These are phyloP conservation scores for Garra rufa DNA, from an alignment of 2,113 vertebrate species.

Conservation along the genomic window DNA sequence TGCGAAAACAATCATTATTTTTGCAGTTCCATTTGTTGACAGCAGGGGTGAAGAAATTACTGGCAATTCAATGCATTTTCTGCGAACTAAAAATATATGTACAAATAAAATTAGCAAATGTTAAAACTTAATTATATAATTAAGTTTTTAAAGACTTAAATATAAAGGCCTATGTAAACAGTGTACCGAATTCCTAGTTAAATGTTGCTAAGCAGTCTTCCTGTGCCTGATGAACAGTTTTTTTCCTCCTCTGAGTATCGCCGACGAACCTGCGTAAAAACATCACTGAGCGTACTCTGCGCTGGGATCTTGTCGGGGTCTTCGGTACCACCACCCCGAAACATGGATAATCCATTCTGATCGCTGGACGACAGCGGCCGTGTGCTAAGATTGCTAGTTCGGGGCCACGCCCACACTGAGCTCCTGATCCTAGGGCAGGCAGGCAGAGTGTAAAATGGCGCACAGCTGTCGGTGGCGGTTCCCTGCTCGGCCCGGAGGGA, in stretches of 20 bases:
- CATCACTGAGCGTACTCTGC: slow-evolving; percentile 62
- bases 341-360: slow-evolving; percentile 72
- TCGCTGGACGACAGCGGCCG: slow-evolving; percentile 69
- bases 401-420: slow-evolving; percentile 82
- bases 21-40: not conserved
- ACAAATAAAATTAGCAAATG: not conserved
- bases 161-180: not conserved
- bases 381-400: slow-evolving; percentile 80
- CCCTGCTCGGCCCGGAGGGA: slow-evolving; percentile 98
- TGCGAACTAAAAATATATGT: not conserved
- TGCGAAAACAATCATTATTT: not conserved
- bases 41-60: not conserved
- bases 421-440: slow-evolving; percentile 75
- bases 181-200: not conserved
- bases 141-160: not conserved
- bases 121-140: not conserved
- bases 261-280: slow-evolving; percentile 73
- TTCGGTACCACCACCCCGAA: slow-evolving; percentile 72
- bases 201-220: not conserved
- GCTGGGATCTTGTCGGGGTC: slow-evolving; percentile 71
- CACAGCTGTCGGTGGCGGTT: slow-evolving; percentile 99
- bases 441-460: slow-evolving; percentile 96
- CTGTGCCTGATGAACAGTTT: not conserved
- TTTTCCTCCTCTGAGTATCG: slow-evolving; percentile 69
- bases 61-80: not conserved